Percentiles rank a stretch among this genome's conserved stretches.
phyloP scores from a whole-genome alignment of 2,113 vertebrate genomes.

The Nerophis ophidion region DNA sequence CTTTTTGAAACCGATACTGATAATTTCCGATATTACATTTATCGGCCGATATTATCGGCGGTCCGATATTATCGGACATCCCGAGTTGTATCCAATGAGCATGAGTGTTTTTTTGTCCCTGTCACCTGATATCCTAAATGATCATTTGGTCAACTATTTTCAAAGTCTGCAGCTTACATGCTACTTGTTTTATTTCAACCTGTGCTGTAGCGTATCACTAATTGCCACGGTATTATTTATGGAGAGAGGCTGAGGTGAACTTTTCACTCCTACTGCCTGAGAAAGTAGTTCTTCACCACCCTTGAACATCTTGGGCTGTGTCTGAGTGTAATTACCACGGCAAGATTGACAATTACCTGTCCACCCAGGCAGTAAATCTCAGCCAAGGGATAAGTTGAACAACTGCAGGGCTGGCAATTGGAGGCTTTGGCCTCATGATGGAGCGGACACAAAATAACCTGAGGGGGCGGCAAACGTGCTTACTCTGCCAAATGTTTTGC shows the following conservation, averaged over 20 bases:
- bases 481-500: conserved; percentile 16
- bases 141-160: not conserved
- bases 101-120: not conserved
- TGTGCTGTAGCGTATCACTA: not conserved
- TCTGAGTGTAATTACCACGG: conserved; percentile 40
- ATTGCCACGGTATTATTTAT: conserved; percentile 15
- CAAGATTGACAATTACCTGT: conserved; percentile 53
- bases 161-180: conserved; percentile 2
- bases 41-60: too few relatives aligned
- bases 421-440: conserved; percentile 33
- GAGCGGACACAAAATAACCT: conserved; percentile 30
- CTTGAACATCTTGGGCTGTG: conserved; percentile 21
- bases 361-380: conserved; percentile 47
- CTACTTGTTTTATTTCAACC: conserved; percentile 6
- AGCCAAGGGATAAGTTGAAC: conserved; percentile 48
- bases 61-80: too few relatives aligned
- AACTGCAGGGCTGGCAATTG: conserved; percentile 34
- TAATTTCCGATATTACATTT: too few relatives aligned
- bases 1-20: too few relatives aligned
- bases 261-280: conserved; percentile 25
- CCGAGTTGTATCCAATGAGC: not conserved
- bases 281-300: conserved; percentile 35
- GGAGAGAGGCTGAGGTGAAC: conserved; percentile 19
- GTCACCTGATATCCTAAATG: too few relatives aligned
- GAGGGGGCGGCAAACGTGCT: conserved; percentile 32